Evolutionary conservation across 2,113 vertebrate species (phyloP), one percentile per base, ranked within the genome.

Genomic region (Phycodurus eques): DNA sequence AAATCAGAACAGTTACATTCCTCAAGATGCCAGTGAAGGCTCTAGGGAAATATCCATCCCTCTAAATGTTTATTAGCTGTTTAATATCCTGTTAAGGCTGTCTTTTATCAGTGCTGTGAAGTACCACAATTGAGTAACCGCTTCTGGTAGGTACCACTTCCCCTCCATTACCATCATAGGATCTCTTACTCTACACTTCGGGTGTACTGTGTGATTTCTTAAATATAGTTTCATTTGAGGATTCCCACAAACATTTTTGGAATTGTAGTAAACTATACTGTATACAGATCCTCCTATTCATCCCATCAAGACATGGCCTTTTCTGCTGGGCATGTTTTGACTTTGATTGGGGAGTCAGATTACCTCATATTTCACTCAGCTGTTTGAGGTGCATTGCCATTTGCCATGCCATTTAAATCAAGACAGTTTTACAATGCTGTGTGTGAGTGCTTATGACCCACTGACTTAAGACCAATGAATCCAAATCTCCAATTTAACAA

Each of bases 81-180:
- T 91, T 90, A 92, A 90, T 91, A 90, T 92, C 90, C 91, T 90
- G 88, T 90, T 90, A 87, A 87, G 85, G 79, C 81, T 68, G 81
- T 83, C 74, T 85, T 89, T 90, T 84, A 85, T 88, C 82, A 83
- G 78, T 85, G 74, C 67, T 68, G 79, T 78, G 74, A 77, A 82
- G 80, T 84, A 79, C 76, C 76, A 80, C 20, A 19, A 74, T 86
- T 87, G 74, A 79, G 74, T 79, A 77, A 80, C 75, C 80, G 86
- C 74, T 66, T 72, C 68, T 39, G 42, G 42, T 49, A 13, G 64
- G 61, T 69, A 42, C 33, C 31, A 14, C n/a, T 54, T 75, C 67
- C 68, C 49, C 66, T 27, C 73, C 53, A 61, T 47, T 27, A 20
- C 11, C 6, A 63, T 43, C 7, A 56, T 56, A 3, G 53, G 8